Evolutionary conservation across 2,888 invertebrate genomes (phyloP), one percentile per base, ranked within the genome.

Genomic region (Serripes groenlandicus): DNA sequence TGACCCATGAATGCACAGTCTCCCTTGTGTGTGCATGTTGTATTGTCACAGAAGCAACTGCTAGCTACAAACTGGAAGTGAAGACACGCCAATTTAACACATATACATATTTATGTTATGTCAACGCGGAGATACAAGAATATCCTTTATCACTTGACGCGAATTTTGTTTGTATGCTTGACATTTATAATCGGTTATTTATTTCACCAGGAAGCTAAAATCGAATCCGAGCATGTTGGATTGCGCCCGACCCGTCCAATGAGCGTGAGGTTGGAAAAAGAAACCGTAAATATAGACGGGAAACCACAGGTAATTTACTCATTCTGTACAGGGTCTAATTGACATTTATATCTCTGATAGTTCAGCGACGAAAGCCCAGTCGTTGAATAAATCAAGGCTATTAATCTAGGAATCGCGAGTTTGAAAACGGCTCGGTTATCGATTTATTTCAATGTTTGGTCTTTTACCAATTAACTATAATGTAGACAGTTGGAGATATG

Each of bases 181-280:
- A n/a, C n/a, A 26, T 56, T 56, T 56, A 3, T 15, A n/a, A n/a
- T 56, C 18, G 18, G 9, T 15, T 18, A 42, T 42, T 56, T 11
- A 56, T 64, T 30, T 1, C 11, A n/a, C 15, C 35, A 86, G 86
- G 81, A 78, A 70, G 81, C 86, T 3, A 75, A 49, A 18, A 32
- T 84, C 49, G 72, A 79, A 26, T 75, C 80, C 26, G 80, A 82
- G 54, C 49, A 60, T 70, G 84, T 79, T 0, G 86, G 86, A n/a
- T 42, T 86, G 37, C 64, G 84, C 28, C 86, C 86, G 26, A 35
- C 49, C 28, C 75, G 86, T 11, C 72, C 83, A 26, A 52, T 77
- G 0, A 56, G 23, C 9, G 80, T 84, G 3, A 68, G 86, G 52
- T 66, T 86, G 15, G 84, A 86, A 26, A n/a, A 78, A 21, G 84